Evolutionary conservation across 1,140 invertebrate species (phyloP).

Genomic region (Pogonomyrmex barbatus): DNA sequence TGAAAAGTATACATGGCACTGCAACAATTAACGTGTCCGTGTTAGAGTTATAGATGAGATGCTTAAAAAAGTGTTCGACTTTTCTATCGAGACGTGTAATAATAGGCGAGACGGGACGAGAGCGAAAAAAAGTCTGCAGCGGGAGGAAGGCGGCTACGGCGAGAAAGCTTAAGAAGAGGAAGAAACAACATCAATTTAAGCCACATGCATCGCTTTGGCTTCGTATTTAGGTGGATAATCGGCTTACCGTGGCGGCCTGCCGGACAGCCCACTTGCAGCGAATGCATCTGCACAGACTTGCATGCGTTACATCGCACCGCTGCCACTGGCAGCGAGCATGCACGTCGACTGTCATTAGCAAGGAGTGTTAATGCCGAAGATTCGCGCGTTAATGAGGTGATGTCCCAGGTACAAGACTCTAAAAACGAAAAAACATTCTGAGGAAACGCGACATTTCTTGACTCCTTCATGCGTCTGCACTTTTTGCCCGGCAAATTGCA

Average conservation of each 20-base stretch:
- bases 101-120: background rate
- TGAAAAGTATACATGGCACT: background rate
- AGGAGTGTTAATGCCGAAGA: slow-evolving; percentile 71
- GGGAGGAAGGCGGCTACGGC: slow-evolving; percentile 28
- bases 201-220: slow-evolving; percentile 84
- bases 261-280: slow-evolving; percentile 80
- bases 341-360: slow-evolving; percentile 78
- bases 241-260: slow-evolving; percentile 83
- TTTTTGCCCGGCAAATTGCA: slow-evolving; percentile 50
- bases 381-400: slow-evolving; percentile 61
- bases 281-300: slow-evolving; percentile 74
- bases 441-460: slow-evolving; percentile 16
- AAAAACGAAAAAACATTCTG: slow-evolving; percentile 40
- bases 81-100: slow-evolving; percentile 9
- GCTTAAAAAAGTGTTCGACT: background rate
- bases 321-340: slow-evolving; percentile 22
- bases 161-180: slow-evolving; percentile 62
- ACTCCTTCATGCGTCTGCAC: slow-evolving; percentile 7
- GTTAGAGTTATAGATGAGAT: background rate
- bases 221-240: slow-evolving; percentile 86
- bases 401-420: slow-evolving; percentile 22
- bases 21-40: background rate
- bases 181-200: slow-evolving; percentile 83
- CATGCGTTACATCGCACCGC: slow-evolving; percentile 22
- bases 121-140: background rate